Evolutionary conservation across 2,113 vertebrate genomes (phyloP).

Genomic region (Passer domesticus): DNA sequence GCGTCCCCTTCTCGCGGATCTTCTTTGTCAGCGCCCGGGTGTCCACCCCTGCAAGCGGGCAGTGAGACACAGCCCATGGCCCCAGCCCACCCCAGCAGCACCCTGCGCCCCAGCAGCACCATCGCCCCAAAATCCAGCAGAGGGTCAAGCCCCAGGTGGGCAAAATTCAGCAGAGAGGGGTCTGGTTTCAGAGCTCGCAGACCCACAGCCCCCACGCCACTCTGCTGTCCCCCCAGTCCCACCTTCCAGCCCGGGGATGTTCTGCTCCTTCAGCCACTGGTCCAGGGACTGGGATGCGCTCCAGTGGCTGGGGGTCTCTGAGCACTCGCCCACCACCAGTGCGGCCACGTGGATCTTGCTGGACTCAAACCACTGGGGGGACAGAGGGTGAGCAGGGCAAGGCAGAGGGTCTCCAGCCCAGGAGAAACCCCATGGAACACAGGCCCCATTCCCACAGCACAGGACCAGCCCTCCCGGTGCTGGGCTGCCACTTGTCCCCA

Average conservation of each 20-base stretch:
- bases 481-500: accelerated
- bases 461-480: neutral
- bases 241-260: conserved; percentile 91
- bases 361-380: conserved; percentile 92
- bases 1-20: conserved; percentile 90
- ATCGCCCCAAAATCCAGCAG: accelerated
- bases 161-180: neutral
- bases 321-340: conserved; percentile 89
- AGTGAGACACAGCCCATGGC: accelerated
- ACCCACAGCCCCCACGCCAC: neutral
- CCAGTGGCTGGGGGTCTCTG: conserved; percentile 90
- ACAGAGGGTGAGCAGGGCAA: accelerated
- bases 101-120: accelerated
- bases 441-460: neutral
- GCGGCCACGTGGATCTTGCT: conserved; percentile 86
- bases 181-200: neutral
- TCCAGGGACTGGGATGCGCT: conserved; percentile 82
- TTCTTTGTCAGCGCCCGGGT: conserved; percentile 91
- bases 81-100: neutral
- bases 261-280: conserved; percentile 90
- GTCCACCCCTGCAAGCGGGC: conserved; percentile 80
- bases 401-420: accelerated
- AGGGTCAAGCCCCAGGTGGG: accelerated
- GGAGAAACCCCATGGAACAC: neutral
- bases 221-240: neutral